Evolutionary conservation across 2,797 vertebrate genomes (phyloP).

Genomic region (Catostomus latipinnis): DNA sequence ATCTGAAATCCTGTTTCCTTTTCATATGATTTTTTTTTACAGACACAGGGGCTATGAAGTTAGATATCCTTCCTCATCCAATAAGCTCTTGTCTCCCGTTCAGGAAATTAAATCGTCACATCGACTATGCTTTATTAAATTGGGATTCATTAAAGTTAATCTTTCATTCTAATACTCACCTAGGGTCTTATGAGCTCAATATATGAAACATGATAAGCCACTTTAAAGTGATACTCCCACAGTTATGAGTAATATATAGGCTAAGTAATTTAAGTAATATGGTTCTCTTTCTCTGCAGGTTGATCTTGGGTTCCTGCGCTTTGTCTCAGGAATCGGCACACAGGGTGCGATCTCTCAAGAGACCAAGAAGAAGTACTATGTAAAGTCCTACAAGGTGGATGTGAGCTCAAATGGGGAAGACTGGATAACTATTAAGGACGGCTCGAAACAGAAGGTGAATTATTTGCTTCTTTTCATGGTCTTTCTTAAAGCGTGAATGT

Average conservation of each 20-base stretch:
- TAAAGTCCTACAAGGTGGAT: conserved; percentile 93
- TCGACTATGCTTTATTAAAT: conserved; percentile 68
- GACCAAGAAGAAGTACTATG: conserved; percentile 88
- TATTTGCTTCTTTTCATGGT: not conserved
- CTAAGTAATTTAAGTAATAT: not conserved
- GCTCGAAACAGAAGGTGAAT: conserved; percentile 89
- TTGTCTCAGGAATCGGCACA: conserved; percentile 91
- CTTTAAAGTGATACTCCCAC: conserved; percentile 44
- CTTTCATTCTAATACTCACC: conserved; percentile 50
- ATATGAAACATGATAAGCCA: conserved; percentile 17
- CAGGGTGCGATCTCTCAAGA: conserved; percentile 97
- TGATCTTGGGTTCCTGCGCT: conserved; percentile 92
- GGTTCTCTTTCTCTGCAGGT: conserved; percentile 77
- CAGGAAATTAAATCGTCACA: conserved; percentile 81
- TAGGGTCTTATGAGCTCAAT: conserved; percentile 30
- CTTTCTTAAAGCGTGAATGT: no score
- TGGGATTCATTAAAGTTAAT: conserved; percentile 70
- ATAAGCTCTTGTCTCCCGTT: conserved; percentile 75
- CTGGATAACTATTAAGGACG: conserved; percentile 97
- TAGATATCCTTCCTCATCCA: conserved; percentile 71
- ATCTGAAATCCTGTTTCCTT: conserved; percentile 72
- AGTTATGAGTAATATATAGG: not conserved
- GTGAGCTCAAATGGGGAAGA: conserved; percentile 98
- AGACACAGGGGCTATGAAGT: conserved; percentile 66
- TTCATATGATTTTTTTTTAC: conserved; percentile 61